Base-by-base conservation (phyloP, 2,888 invertebrate genomes). In the Drosophila mulleri region DNA sequence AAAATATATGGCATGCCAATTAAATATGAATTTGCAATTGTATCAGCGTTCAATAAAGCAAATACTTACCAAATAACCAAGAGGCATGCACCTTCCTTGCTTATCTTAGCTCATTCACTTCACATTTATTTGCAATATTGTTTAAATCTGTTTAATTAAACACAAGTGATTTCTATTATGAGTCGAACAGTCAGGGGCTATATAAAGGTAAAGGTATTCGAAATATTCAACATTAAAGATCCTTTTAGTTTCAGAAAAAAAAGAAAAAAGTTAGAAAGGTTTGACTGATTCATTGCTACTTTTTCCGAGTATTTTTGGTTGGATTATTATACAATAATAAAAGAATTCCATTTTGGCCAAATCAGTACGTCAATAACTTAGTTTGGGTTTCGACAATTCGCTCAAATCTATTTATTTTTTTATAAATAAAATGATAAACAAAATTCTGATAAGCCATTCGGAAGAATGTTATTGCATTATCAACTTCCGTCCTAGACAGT, bases 191-290 rank as follows among this genome's bases (percentile, higher is more conserved):
- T 14, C 5, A 23, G 20, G 7, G 3, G 3, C 7, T 4, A 26
- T 2, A 45, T 8, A 45, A 26, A 0, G 0, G 2, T 3, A 1
- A 9, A 16, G 23, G 1, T 2, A 8, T 45, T 3, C 1, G 16
- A 23, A 47, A 16, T 16, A 4, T 26, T 26, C 16, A 4, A 9
- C 16, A 26, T 26, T 26, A 23, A 1, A 16, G 1, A 7, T 23
- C 2, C 7, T 44, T 0, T 14, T 3, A 20, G 5, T 44, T 11
- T 11, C 5, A 26, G 6, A 26, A 26, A 26, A 26, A 1, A 26
- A 7, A 26, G 26, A 26, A 26, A 26, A 26, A 26, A 26, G 6
- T 26, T 26, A 26, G 26, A 26, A 26, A 26, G 26, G 6, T 6
- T 26, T 26, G 6, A 26, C 39, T 7, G 39, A 39, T 1, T 11